phyloP scores from a whole-genome alignment of 2,797 vertebrate genomes.

The Darevskia mixta region DNA sequence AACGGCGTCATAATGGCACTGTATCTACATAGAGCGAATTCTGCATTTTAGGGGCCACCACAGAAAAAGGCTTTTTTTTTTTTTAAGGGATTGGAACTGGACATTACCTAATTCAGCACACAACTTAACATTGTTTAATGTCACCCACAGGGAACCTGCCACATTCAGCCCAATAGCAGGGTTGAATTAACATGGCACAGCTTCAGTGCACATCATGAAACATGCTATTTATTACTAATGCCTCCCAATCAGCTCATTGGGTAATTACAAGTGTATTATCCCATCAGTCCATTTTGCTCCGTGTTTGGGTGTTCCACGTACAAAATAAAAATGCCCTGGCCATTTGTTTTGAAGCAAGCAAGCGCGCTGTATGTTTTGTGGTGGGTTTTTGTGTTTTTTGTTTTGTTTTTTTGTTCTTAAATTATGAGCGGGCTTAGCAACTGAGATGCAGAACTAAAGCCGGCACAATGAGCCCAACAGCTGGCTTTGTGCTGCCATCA shows the following conservation, averaged over 20 bases:
- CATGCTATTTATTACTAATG: conserved; percentile 53
- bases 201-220: conserved; percentile 48
- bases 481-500: conserved; percentile 67
- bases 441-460: conserved; percentile 45
- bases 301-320: conserved; percentile 47
- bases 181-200: conserved; percentile 15
- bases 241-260: conserved; percentile 51
- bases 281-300: conserved; percentile 31
- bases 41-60: no score
- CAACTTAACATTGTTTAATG: not conserved
- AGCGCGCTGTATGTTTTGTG: not conserved
- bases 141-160: not conserved
- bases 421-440: conserved; percentile 12
- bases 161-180: conserved; percentile 19
- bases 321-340: conserved; percentile 31
- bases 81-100: no score
- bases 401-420: not conserved
- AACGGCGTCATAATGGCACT: no score
- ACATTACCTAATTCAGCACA: not conserved
- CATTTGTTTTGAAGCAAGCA: conserved; percentile 41
- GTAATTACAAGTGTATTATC: conserved; percentile 45
- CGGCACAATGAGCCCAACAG: conserved; percentile 61
- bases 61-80: no score
- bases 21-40: no score
- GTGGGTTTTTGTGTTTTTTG: not conserved